Base-by-base conservation (phyloP, 2,888 invertebrate genomes). In the Ectemnius lituratus region DNA sequence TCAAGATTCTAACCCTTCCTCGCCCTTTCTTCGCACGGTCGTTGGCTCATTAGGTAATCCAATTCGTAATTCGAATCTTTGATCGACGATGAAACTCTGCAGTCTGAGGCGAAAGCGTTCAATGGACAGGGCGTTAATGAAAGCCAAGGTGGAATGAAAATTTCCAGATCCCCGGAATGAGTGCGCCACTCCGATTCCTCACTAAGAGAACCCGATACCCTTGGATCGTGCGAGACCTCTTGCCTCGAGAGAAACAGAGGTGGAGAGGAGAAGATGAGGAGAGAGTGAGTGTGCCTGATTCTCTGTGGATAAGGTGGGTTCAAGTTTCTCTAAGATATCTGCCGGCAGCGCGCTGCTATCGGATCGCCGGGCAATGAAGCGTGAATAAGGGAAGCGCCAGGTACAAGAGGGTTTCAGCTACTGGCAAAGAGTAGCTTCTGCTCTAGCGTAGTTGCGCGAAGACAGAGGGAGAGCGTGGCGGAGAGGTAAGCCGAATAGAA, bases 1-100 rank as follows among this genome's bases (percentile, higher is more conserved):
- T 56, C 47, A 27, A 16, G 27, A n/a, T 63, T 49, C 27, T 63
- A n/a, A 18, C 66, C n/a, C 56, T 47, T 27, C 62, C 18, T 49
- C 46, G 63, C 18, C 69, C 52, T n/a, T 46, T 47, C 56, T 14
- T 11, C 37, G 37, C 37, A 1, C 8, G 8, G 6, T 11, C 37
- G 37, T 11, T 37, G 37, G 37, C 37, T 37, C 37, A 37, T 37
- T 37, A 37, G 37, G 37, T 37, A 37, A 37, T 37, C 37, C 37
- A 37, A 37, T 37, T 37, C 37, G 37, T 37, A 37, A 37, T 8
- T 37, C 37, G 37, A 37, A 37, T 37, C 37, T 37, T 37, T 37
- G 37, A 37, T 37, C 37, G 37, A 37, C 37, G 37, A 6, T 37
- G 37, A 37, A 37, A 37, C 1, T 37, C 8, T 6, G 5, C 37